Conservation (phyloP, 2,888 invertebrate genomes). For the Octodonta nipae region DNA sequence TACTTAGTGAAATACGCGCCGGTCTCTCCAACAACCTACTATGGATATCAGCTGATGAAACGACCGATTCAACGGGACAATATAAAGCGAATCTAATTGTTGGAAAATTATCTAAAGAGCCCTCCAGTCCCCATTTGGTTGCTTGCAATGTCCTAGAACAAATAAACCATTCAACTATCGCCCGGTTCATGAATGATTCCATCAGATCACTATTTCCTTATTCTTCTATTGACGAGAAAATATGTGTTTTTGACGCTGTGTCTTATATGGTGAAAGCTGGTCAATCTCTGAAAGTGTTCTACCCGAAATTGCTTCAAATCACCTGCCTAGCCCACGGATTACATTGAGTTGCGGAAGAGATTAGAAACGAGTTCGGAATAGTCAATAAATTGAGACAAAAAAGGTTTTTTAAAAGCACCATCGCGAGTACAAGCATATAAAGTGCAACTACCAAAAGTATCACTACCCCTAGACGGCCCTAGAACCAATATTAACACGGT, state of each 20-base stretch:
- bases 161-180: conserved; percentile 3
- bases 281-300: conserved; percentile 19
- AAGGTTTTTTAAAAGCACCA: conserved; percentile 23
- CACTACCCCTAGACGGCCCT: too few relatives aligned
- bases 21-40: too few relatives aligned
- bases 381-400: conserved; percentile 18
- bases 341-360: too few relatives aligned
- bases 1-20: too few relatives aligned
- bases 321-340: conserved; percentile 25
- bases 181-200: neutral
- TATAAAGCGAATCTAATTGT: neutral
- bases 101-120: neutral
- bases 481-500: too few relatives aligned
- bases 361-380: conserved; percentile 16
- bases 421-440: conserved; percentile 18
- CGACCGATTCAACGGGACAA: too few relatives aligned
- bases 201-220: neutral
- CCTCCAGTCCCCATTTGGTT: conserved; percentile 1
- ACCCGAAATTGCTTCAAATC: conserved; percentile 20
- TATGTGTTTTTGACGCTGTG: conserved; percentile 11
- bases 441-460: conserved; percentile 18
- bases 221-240: neutral
- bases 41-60: too few relatives aligned
- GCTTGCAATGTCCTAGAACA: conserved; percentile 1
- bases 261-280: conserved; percentile 20